These are phyloP conservation scores for Dasypolia templi DNA, from an alignment of 2,888 invertebrate species.

Conservation along the genomic window DNA sequence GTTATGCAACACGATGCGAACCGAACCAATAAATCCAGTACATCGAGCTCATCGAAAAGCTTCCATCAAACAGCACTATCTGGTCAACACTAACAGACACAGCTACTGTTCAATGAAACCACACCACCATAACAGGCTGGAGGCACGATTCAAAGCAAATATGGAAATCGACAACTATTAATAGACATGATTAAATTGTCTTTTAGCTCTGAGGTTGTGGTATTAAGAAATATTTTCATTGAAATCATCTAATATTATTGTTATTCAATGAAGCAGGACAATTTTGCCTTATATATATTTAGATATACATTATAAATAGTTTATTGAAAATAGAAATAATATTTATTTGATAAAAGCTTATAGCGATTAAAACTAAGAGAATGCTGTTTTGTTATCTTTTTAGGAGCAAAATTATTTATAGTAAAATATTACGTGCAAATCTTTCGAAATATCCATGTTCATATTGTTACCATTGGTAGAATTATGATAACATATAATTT, in stretches of 20 bases:
- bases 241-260: background rate
- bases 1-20: background rate
- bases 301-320: background rate
- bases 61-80: constrained; percentile 1
- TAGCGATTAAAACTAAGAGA: background rate
- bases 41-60: background rate
- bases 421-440: background rate
- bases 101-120: background rate
- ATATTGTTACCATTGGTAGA: background rate
- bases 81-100: background rate
- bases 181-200: background rate
- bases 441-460: background rate
- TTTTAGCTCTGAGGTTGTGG: background rate
- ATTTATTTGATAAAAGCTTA: no score
- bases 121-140: background rate
- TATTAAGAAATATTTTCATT: no score
- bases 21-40: background rate
- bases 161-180: background rate
- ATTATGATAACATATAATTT: background rate
- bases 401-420: background rate
- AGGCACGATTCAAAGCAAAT: background rate
- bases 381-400: background rate
- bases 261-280: background rate
- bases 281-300: background rate
- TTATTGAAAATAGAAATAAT: no score